Evolutionary conservation across 1,140 invertebrate genomes (phyloP).

Genomic region (Ylistrum balloti): DNA sequence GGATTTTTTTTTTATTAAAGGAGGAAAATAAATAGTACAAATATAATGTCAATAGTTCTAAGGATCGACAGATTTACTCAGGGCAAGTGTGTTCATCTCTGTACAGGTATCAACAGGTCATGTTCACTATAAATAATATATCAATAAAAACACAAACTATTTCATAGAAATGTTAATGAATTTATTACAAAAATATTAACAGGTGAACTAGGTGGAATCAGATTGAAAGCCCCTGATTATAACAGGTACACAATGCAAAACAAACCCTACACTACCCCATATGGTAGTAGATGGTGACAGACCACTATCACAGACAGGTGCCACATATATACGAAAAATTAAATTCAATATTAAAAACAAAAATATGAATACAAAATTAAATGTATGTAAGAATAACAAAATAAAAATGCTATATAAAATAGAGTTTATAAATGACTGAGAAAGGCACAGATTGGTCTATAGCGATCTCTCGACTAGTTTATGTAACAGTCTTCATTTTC

Average conservation of each 20-base stretch:
- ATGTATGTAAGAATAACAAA: constrained; percentile 29
- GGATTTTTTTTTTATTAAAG: no score
- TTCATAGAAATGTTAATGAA: constrained; percentile 36
- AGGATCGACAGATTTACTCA: no score
- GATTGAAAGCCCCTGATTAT: constrained; percentile 11
- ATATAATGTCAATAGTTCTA: no score
- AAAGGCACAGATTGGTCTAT: constrained; percentile 32
- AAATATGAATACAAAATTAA: not conserved
- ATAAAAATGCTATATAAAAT: constrained; percentile 36
- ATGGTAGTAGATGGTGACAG: not conserved
- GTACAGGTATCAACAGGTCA: no score
- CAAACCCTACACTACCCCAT: not conserved
- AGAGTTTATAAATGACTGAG: constrained; percentile 16
- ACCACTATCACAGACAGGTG: not conserved
- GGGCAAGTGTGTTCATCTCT: no score
- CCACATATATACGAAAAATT: constrained; percentile 14
- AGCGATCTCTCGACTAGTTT: not conserved
- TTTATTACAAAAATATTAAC: constrained; percentile 37
- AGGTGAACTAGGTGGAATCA: not conserved
- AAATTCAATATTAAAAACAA: constrained; percentile 26
- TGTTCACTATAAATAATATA: no score
- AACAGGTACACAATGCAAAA: not conserved
- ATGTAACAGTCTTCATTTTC: not conserved
- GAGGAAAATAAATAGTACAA: no score
- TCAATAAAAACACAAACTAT: not conserved